phyloP scores from a whole-genome alignment of 1,140 invertebrate species.

The Scaptomyza graminum region DNA sequence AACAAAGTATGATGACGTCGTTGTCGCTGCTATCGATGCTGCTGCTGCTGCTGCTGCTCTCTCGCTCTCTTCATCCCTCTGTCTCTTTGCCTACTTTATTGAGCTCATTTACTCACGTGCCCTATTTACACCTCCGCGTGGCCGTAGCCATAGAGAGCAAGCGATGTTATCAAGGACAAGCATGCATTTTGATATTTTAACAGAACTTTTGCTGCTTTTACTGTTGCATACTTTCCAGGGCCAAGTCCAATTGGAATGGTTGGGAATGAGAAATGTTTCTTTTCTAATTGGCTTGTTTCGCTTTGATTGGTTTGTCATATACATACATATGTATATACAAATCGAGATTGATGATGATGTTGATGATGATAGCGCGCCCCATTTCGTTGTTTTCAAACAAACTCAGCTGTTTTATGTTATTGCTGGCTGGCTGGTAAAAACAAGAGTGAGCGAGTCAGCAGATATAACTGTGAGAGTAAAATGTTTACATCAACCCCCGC shows the following conservation, averaged over 20 bases:
- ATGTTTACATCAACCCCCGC: conserved; percentile 31
- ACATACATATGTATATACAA: not conserved
- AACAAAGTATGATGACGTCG: conserved; percentile 60
- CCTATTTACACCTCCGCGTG: conserved; percentile 6
- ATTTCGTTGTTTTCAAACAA: conserved; percentile 75
- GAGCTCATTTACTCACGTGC: not conserved
- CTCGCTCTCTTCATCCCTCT: too few relatives aligned
- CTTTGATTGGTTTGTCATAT: conserved; percentile 23
- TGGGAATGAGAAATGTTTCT: conserved; percentile 7
- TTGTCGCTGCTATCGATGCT: not conserved
- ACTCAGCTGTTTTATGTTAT: conserved; percentile 82
- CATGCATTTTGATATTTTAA: not conserved
- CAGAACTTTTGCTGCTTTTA: not conserved
- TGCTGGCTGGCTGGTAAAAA: conserved; percentile 44
- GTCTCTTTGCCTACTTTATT: not conserved
- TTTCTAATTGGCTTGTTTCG: conserved; percentile 11
- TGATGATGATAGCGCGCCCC: conserved; percentile 4
- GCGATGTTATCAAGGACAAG: conserved; percentile 22
- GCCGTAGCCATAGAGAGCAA: not conserved
- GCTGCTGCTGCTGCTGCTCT: too few relatives aligned
- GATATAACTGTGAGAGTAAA: conserved; percentile 4
- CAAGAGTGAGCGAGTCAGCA: conserved; percentile 23
- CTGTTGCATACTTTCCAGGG: conserved; percentile 32
- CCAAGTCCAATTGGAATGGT: not conserved
- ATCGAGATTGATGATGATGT: not conserved